A percentile compares a stretch with the other conserved stretches of the same genome.
Conservation (phyloP, 2,888 invertebrate genomes). For the Ichneumoninae sp. region DNA sequence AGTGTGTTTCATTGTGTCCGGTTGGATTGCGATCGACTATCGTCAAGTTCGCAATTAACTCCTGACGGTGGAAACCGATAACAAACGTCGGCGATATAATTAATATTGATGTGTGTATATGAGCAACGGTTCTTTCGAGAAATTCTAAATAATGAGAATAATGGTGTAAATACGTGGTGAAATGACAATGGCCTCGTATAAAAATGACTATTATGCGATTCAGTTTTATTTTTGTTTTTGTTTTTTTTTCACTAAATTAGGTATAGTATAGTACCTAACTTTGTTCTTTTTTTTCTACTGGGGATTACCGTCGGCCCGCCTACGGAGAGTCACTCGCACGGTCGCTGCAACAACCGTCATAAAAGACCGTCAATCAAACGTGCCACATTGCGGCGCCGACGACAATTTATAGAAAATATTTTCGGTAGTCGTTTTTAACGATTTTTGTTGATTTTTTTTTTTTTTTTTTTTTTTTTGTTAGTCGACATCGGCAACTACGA, state of each 20-base stretch:
- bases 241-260: slow-evolving; percentile 72
- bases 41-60: slow-evolving; percentile 26
- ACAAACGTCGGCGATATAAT: slow-evolving; percentile 39
- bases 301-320: slow-evolving; percentile 87
- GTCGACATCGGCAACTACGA: slow-evolving; percentile 36
- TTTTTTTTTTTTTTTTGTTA: slow-evolving; percentile 22
- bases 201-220: slow-evolving; percentile 68
- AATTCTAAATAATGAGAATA: slow-evolving; percentile 55
- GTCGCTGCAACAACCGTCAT: slow-evolving; percentile 92
- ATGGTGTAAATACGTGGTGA: slow-evolving; percentile 62
- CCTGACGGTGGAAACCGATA: slow-evolving; percentile 24
- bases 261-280: slow-evolving; percentile 82
- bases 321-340: slow-evolving; percentile 96
- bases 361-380: slow-evolving; percentile 81
- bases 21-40: slow-evolving; percentile 22
- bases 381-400: slow-evolving; percentile 62
- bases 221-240: slow-evolving; percentile 51
- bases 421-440: slow-evolving; percentile 58
- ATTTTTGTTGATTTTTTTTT: slow-evolving; percentile 28
- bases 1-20: slow-evolving; percentile 37
- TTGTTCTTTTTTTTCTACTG: slow-evolving; percentile 80
- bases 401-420: slow-evolving; percentile 69
- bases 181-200: slow-evolving; percentile 62
- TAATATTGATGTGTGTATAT: slow-evolving; percentile 25
- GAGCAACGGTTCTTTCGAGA: slow-evolving; percentile 45